Base-by-base conservation (phyloP, 2,113 vertebrate species). In the Cynopterus brachyotis region DNA sequence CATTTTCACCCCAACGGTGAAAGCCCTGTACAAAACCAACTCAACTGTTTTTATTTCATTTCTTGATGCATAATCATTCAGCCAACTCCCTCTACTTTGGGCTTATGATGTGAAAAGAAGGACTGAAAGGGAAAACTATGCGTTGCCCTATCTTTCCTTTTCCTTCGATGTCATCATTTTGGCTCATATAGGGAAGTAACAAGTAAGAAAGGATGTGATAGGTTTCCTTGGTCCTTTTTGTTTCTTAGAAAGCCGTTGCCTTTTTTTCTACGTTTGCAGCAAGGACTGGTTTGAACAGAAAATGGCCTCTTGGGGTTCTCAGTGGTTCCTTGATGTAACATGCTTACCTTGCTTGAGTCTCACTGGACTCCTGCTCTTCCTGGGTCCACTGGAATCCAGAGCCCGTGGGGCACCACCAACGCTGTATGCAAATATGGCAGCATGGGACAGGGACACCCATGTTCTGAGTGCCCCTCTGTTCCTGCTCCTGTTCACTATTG, bases 401-500 rank as follows among this genome's bases (percentile, higher is more conserved):
- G 17, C 55, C 82, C 11, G 0, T 0, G 4, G 37, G 79, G 30
- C 28, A 9, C 24, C 35, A 0, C 35, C 55, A 15, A 17, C 0
- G 1, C 55, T 22, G 20, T 3, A 0, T 3, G 13, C 3, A 5
- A 24, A 19, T 13, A 0, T 4, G 64, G 35, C 6, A 6, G 16
- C 17, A 1, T 16, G 28, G 67, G 6, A 45, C 64, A 45, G 0
- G 19, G 53, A 24, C 26, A 9, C 9, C 4, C 16, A 1, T 6
- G 12, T 22, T 28, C 69, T 19, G 6, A 66, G 60, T 20, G 2
- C 13, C 40, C 1, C 40, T 42, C n/a, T 26, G 47, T 20, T 40
- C 47, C 13, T 5, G 0, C 4, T 30, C 75, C 2, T 9, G 15
- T 6, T 40, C 32, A 1, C 10, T 19, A 10, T 37, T 37, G 37